phyloP scores from a whole-genome alignment of 1,140 invertebrate genomes.

The Chymomyza costata region DNA sequence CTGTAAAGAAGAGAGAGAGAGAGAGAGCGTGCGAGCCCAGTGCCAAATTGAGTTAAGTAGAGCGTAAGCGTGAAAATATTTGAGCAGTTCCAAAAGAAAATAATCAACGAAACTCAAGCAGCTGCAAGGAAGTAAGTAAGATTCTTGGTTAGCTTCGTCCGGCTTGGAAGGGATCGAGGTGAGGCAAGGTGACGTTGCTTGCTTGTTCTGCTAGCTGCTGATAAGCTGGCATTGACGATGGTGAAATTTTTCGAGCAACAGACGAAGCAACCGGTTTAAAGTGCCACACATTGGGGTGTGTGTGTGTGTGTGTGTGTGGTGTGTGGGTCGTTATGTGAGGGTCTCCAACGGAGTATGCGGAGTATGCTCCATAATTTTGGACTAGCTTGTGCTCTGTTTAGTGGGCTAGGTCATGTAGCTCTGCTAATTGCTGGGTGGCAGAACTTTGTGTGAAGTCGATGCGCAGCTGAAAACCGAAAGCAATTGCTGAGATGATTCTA shows the following conservation, averaged over 20 bases:
- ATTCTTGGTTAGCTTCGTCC: constrained; percentile 14
- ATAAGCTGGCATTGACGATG: constrained; percentile 40
- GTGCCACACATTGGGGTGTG: constrained; percentile 18
- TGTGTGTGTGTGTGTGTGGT: no score
- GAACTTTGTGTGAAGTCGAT: constrained; percentile 61
- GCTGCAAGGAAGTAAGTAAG: constrained; percentile 51
- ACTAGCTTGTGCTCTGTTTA: constrained; percentile 51
- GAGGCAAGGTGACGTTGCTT: neutral
- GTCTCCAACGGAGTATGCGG: no score
- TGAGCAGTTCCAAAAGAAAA: constrained; percentile 6
- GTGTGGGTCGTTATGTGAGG: no score
- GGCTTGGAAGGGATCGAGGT: neutral
- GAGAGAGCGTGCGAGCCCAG: no score
- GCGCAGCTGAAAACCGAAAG: no score
- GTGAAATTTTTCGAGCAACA: constrained; percentile 41
- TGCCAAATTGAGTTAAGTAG: constrained; percentile 51
- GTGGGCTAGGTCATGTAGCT: constrained; percentile 69
- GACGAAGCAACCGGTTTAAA: constrained; percentile 51
- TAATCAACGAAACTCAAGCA: constrained; percentile 15
- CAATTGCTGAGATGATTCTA: no score
- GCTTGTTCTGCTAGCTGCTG: constrained; percentile 25
- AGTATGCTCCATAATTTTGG: no score
- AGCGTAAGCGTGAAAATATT: constrained; percentile 20
- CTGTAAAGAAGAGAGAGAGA: constrained; percentile 5
- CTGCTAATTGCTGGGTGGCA: constrained; percentile 66